Percentiles rank a stretch among this genome's conserved stretches.
Conservation (phyloP, 2,113 vertebrate species). For the Rhegmatorhina hoffmannsi region DNA sequence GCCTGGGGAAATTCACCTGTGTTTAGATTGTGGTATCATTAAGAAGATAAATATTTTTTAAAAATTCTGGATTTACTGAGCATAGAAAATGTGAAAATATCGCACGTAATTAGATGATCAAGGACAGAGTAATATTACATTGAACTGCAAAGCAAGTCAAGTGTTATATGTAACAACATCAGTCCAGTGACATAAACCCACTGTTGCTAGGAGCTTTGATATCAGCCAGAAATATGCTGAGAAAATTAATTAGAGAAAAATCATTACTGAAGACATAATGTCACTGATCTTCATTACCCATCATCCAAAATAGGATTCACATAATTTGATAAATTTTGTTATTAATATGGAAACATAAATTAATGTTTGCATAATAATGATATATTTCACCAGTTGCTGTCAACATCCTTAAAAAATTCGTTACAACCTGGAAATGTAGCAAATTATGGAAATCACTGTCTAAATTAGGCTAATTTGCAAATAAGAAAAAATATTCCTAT, state of each 20-base stretch:
- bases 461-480: slow-evolving; percentile 35
- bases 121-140: not conserved
- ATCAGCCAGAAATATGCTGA: slow-evolving; percentile 24
- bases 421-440: not conserved
- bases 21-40: not conserved
- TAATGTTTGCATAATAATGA: slow-evolving; percentile 18
- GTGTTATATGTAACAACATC: not conserved
- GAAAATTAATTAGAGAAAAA: slow-evolving; percentile 67
- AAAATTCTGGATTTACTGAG: not conserved
- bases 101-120: not conserved
- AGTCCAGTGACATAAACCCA: not conserved
- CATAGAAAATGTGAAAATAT: not conserved
- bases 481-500: not conserved
- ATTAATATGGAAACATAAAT: slow-evolving; percentile 19
- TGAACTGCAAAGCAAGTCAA: not conserved
- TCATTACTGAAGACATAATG: slow-evolving; percentile 47
- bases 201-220: slow-evolving; percentile 49
- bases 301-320: not conserved
- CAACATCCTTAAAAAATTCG: not conserved
- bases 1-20: not conserved
- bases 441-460: slow-evolving; percentile 16
- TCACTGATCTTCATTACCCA: slow-evolving; percentile 31
- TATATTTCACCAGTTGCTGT: not conserved
- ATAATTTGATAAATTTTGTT: slow-evolving; percentile 36
- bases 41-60: not conserved